A percentile compares a stretch with the other conserved stretches of the same genome.
phyloP scores from a whole-genome alignment of 2,113 vertebrate species.

The Brachirus orientalis region DNA sequence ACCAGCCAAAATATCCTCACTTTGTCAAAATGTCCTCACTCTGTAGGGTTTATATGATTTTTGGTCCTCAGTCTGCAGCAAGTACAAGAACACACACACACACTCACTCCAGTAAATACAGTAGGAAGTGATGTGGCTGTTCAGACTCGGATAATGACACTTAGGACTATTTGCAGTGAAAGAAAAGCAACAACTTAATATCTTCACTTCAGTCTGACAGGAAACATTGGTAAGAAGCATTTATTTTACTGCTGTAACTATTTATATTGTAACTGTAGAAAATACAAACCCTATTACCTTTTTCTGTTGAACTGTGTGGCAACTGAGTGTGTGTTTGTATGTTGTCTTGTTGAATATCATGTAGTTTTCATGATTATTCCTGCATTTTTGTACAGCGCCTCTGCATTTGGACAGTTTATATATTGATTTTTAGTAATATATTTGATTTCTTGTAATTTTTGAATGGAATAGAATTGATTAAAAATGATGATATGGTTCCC shows the following conservation, averaged over 20 bases:
- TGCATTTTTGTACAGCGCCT: not conserved
- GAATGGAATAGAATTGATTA: no score
- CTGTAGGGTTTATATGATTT: no score
- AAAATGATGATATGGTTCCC: not conserved
- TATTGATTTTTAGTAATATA: no score
- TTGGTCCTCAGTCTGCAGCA: no score
- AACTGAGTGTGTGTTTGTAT: no score
- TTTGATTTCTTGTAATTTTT: no score
- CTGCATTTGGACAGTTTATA: not conserved
- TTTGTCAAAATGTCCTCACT: no score
- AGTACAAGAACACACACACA: constrained; percentile 20
- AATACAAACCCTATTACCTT: not conserved
- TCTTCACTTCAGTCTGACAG: not conserved
- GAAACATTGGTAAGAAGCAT: constrained; percentile 46
- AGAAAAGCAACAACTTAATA: constrained; percentile 23
- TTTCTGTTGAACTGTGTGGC: no score
- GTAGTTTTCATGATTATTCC: not conserved
- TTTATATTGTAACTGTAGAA: not conserved
- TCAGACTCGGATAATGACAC: constrained; percentile 42
- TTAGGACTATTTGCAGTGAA: constrained; percentile 51
- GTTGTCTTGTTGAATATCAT: no score
- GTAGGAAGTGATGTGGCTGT: constrained; percentile 74
- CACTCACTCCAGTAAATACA: constrained; percentile 23
- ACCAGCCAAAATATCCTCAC: no score
- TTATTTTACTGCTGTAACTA: not conserved